A percentile compares a stretch with the other conserved stretches of the same genome.
Evolutionary conservation across 2,797 vertebrate species (phyloP).

Genomic region (Furcifer pardalis): DNA sequence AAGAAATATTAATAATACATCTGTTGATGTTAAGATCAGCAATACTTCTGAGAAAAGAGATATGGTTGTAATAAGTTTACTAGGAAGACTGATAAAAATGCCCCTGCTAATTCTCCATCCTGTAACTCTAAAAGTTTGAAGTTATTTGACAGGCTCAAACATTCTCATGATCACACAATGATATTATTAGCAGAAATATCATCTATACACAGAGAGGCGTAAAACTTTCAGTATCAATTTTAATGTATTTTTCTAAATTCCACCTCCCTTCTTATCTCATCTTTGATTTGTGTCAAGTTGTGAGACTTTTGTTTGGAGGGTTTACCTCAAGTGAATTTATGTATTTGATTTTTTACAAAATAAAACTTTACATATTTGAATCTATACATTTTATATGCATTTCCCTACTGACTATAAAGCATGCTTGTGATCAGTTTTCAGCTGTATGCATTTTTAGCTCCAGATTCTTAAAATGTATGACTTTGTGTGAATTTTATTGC

Average conservation of each 20-base stretch:
- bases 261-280: not conserved
- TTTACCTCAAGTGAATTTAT: not conserved
- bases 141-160: slow-evolving; percentile 50
- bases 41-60: slow-evolving; percentile 49
- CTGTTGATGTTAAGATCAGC: slow-evolving; percentile 46
- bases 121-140: slow-evolving; percentile 48
- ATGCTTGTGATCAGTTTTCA: not conserved
- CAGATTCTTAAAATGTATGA: not conserved
- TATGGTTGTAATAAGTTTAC: slow-evolving; percentile 55
- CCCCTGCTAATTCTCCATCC: slow-evolving; percentile 64
- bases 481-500: not conserved
- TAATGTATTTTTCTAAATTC: not conserved
- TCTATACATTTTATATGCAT: not conserved
- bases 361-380: not conserved
- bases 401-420: not conserved
- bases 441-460: not conserved
- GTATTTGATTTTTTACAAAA: not conserved
- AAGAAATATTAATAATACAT: slow-evolving; percentile 70
- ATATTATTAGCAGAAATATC: slow-evolving; percentile 11
- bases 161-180: slow-evolving; percentile 45
- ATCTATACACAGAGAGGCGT: too few species aligned
- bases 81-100: slow-evolving; percentile 55
- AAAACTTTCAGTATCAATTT: not conserved
- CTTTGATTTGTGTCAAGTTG: not conserved
- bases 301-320: not conserved